A percentile compares a stretch with the other conserved stretches of the same genome.
These are phyloP conservation scores for Leucozona laternaria DNA, from an alignment of 2,888 invertebrate genomes.

Conservation along the genomic window DNA sequence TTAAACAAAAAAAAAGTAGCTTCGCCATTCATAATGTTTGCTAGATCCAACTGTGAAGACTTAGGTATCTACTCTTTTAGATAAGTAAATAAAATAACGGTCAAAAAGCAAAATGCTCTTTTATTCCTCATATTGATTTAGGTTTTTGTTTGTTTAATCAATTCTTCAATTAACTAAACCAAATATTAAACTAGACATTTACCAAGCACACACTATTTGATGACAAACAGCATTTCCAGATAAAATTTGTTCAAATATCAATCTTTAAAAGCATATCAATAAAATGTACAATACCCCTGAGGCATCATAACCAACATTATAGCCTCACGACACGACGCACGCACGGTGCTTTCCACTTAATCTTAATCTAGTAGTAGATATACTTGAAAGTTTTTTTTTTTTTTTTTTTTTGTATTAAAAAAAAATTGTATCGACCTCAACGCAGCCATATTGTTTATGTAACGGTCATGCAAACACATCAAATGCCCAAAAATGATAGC, in stretches of 20 bases:
- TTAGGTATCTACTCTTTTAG: not conserved
- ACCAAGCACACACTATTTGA: not conserved
- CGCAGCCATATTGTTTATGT: constrained; percentile 24
- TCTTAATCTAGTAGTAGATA: not conserved
- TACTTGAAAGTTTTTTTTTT: not conserved
- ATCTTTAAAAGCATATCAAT: constrained; percentile 6
- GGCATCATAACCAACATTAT: not conserved
- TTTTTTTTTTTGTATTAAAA: not conserved
- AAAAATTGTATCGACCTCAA: not conserved
- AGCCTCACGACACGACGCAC: not conserved
- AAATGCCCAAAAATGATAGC: constrained; percentile 18
- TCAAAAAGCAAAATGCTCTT: not conserved
- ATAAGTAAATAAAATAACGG: not conserved
- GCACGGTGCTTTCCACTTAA: not conserved
- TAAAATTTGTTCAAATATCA: not conserved
- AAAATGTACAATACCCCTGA: not conserved
- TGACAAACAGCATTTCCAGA: not conserved
- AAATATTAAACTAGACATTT: constrained; percentile 7
- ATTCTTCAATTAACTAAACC: not conserved
- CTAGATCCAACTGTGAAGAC: not conserved
- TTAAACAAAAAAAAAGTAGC: too few relatives aligned
- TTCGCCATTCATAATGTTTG: not conserved
- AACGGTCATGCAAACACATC: constrained; percentile 27
- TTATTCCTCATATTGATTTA: not conserved
- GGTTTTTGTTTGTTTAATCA: not conserved